Percentiles rank a stretch among this genome's conserved stretches.
These are phyloP conservation scores for Scaptomyza flava DNA, from an alignment of 2,888 invertebrate species.

Conservation along the genomic window DNA sequence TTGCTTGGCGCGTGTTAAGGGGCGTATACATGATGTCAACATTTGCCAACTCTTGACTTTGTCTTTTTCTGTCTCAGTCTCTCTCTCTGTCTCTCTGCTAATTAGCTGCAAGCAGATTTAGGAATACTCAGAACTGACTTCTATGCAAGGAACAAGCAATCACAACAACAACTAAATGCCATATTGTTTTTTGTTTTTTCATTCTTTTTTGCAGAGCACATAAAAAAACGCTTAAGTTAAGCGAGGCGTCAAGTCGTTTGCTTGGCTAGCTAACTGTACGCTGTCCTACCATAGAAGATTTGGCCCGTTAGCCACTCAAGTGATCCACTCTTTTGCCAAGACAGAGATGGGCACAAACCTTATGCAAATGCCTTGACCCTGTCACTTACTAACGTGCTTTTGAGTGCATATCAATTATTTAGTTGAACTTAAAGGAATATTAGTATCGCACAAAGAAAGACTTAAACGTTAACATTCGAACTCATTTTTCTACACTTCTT, in stretches of 20 bases:
- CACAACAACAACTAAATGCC: conserved; percentile 45
- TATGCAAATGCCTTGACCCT: conserved; percentile 32
- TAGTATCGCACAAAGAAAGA: too few relatives aligned
- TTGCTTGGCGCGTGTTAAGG: conserved; percentile 60
- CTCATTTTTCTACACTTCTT: neutral
- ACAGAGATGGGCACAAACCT: conserved; percentile 57
- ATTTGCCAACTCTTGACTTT: conserved; percentile 62
- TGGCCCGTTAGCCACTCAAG: conserved; percentile 78
- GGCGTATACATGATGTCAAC: conserved; percentile 71
- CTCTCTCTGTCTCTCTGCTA: conserved; percentile 38
- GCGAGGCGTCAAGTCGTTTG: conserved; percentile 80
- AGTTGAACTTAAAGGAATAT: neutral
- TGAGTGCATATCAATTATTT: neutral
- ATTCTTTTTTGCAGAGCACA: conserved; percentile 45
- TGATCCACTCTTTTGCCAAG: conserved; percentile 56
- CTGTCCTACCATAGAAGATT: conserved; percentile 67
- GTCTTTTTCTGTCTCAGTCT: neutral
- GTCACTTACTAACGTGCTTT: neutral
- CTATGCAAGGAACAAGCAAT: neutral
- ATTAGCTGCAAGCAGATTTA: conserved; percentile 74
- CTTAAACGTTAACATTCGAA: too few relatives aligned
- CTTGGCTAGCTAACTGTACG: conserved; percentile 58
- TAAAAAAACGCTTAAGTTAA: conserved; percentile 80
- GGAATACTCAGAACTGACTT: conserved; percentile 31
- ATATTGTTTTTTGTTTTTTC: conserved; percentile 25